These are phyloP conservation scores for Altica lythri DNA, from an alignment of 2,888 invertebrate species.

Conservation along the genomic window DNA sequence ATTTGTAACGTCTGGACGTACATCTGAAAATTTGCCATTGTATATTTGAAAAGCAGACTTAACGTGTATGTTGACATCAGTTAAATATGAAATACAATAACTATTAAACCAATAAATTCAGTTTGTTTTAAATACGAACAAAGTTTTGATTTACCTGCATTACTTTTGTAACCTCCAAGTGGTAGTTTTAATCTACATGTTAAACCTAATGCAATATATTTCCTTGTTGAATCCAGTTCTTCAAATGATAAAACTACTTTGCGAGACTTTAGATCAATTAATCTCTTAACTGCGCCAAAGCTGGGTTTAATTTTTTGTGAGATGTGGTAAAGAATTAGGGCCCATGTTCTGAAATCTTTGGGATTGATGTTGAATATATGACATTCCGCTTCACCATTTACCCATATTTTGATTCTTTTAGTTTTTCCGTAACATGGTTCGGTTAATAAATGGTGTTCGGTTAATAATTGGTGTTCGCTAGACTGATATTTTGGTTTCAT, in stretches of 20 bases:
- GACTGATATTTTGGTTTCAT: neutral
- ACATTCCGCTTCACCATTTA: constrained; percentile 1
- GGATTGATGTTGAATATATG: constrained; percentile 1
- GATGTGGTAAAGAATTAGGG: neutral
- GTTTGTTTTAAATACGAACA: too few species aligned
- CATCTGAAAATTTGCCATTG: too few species aligned
- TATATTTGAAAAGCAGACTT: too few species aligned
- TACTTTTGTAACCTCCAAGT: constrained; percentile 4
- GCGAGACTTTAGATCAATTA: neutral
- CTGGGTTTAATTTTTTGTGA: neutral
- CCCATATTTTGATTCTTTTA: constrained; percentile 1
- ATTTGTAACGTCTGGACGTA: too few species aligned
- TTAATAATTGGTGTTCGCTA: neutral
- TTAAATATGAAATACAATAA: too few species aligned
- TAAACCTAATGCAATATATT: neutral
- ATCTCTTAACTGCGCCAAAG: neutral
- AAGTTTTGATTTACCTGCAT: constrained; percentile 2
- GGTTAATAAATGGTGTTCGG: too few species aligned
- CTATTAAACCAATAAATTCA: too few species aligned
- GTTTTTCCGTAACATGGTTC: neutral
- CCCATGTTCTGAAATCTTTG: neutral
- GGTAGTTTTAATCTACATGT: neutral
- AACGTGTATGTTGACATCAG: too few species aligned
- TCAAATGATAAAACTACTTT: neutral
- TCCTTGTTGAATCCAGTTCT: neutral